Base-by-base conservation (phyloP, 2,888 invertebrate species). In the Rhagophthalmus giganteus region DNA sequence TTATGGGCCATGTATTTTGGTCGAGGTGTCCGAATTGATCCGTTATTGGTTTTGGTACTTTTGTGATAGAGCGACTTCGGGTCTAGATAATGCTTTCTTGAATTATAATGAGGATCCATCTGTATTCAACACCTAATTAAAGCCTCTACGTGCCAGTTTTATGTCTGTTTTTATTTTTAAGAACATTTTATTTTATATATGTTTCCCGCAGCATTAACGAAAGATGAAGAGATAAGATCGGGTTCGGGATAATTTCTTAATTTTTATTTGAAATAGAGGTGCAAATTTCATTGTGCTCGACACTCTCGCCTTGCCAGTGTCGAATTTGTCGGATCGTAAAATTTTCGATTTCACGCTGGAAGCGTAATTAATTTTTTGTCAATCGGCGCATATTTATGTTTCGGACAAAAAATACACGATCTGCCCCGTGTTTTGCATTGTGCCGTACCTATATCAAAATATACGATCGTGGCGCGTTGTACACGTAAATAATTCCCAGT, bases 51-150 rank as follows among this genome's bases (percentile, higher is more conserved):
- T 54, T 51, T 44, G 44, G 44, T 56, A 53, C 55, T 51, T 55
- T 53, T 45, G 53, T 53, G 55, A 56, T 49, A 46, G 56, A 54
- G 44, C 47, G 51, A 54, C 57, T 54, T 57, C 50, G 35, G 41
- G 55, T 58, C 53, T 55, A 55, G 50, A 58, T 58, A 55, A 55
- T 47, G 50, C 42, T 46, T 41, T 52, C 40, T 55, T 50, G 55
- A 50, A 58, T 55, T 55, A 50, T 58, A 58, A 58, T 55, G 53
- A 50, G 50, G 50, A 42, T 51, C 53, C 52, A 57, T 58, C 53
- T 55, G 53, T 58, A 58, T 58, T 50, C 58, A 40, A 55, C 50
- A 53, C 53, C 55, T 58, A 58, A 58, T 58, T 58, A 58, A 58
- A 55, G 45, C 47, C 50, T 53, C 51, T 49, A 51, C 53, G 44